phyloP scores from a whole-genome alignment of 2,113 vertebrate species.

The Columbina picui region DNA sequence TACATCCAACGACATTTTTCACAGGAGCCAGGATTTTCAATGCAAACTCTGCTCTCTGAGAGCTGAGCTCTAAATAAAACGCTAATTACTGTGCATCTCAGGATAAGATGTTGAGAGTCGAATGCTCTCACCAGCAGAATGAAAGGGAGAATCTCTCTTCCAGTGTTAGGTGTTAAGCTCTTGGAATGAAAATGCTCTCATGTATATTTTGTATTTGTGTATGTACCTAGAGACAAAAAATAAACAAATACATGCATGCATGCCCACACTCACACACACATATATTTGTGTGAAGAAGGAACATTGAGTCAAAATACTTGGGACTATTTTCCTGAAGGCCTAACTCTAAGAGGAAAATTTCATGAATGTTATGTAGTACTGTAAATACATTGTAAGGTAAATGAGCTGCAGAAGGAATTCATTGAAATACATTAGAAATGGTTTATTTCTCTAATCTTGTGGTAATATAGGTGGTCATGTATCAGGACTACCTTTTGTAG shows the following conservation, averaged over 20 bases:
- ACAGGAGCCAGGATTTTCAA: neutral
- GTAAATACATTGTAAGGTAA: neutral
- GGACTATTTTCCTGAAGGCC: neutral
- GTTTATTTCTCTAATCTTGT: neutral
- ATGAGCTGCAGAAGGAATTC: neutral
- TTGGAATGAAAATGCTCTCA: neutral
- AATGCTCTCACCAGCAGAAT: neutral
- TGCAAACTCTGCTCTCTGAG: neutral
- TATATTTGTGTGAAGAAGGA: neutral
- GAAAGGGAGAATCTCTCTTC: neutral
- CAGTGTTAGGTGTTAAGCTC: neutral
- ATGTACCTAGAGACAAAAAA: neutral
- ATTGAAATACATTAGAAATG: neutral
- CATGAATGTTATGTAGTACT: neutral
- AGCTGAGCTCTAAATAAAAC: neutral
- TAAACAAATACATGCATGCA: neutral
- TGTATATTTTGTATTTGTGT: neutral
- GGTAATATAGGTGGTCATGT: neutral
- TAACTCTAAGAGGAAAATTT: neutral
- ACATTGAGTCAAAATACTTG: neutral
- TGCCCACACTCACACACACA: rapidly evolving
- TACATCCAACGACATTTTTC: neutral
- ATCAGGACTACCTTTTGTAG: neutral
- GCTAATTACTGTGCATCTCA: neutral
- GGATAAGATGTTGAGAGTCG: neutral